These are phyloP conservation scores for Nephrotoma flavescens DNA, from an alignment of 2,888 invertebrate genomes.

Conservation along the genomic window DNA sequence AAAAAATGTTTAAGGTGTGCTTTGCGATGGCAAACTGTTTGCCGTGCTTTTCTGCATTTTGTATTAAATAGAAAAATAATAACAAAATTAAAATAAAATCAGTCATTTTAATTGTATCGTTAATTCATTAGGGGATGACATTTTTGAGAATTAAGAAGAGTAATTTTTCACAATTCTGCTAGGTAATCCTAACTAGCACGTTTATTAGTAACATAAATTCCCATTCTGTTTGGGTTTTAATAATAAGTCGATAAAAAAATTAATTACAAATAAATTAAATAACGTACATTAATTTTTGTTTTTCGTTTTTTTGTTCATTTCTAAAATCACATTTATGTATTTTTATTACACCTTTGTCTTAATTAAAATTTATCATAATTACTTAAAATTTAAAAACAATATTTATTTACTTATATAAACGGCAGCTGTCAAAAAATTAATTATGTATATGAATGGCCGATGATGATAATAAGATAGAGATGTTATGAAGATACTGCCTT, in stretches of 20 bases:
- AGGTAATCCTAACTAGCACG: neutral
- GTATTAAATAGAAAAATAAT: neutral
- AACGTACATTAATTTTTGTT: neutral
- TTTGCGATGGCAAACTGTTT: neutral
- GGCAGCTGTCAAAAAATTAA: neutral
- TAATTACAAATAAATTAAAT: neutral
- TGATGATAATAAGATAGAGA: no score
- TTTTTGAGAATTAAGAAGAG: neutral
- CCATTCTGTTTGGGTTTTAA: neutral
- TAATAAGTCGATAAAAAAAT: neutral
- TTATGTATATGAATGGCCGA: neutral
- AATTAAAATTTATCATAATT: neutral
- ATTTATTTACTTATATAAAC: neutral
- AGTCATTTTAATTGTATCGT: neutral
- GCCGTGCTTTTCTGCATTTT: neutral
- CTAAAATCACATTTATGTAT: neutral
- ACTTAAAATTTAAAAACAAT: neutral
- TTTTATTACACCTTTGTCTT: neutral
- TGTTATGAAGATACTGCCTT: no score
- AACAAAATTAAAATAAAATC: neutral
- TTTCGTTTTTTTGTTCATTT: neutral
- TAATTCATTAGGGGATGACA: neutral
- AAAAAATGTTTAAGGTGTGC: no score
- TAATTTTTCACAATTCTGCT: neutral
- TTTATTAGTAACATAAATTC: neutral